Conservation (phyloP, 2,888 invertebrate genomes). For the Globia sparganii region DNA sequence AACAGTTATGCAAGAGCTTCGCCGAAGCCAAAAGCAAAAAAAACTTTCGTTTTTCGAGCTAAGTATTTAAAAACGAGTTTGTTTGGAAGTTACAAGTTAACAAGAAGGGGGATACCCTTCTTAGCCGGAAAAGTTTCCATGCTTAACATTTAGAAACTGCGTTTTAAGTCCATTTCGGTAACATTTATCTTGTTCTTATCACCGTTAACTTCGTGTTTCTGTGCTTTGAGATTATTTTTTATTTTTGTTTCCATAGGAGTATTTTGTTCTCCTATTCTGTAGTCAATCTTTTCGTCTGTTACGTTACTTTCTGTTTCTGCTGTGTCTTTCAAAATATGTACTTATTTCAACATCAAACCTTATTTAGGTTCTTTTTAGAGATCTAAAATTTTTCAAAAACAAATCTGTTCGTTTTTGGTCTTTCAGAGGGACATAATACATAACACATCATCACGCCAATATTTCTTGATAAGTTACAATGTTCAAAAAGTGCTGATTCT, state of each 20-base stretch:
- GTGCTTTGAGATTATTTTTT: conserved; percentile 5
- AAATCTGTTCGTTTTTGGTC: too few species aligned
- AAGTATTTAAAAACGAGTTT: conserved; percentile 46
- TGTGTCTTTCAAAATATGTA: neutral
- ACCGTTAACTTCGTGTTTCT: conserved; percentile 27
- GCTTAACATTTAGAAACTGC: conserved; percentile 49
- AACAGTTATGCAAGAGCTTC: neutral
- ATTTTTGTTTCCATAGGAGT: conserved; percentile 4
- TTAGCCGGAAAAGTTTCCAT: conserved; percentile 41
- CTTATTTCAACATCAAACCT: neutral
- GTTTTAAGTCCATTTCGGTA: conserved; percentile 43
- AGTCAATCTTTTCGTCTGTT: neutral
- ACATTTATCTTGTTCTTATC: conserved; percentile 45
- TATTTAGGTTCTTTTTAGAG: too few species aligned
- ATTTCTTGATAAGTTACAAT: neutral
- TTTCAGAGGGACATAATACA: neutral
- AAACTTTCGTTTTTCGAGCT: conserved; percentile 26
- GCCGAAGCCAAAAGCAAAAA: neutral
- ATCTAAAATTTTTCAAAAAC: neutral
- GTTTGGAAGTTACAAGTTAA: conserved; percentile 44
- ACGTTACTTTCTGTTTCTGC: neutral
- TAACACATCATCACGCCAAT: neutral
- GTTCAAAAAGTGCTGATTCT: too few species aligned
- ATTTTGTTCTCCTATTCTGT: neutral
- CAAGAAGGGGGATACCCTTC: conserved; percentile 37